phyloP scores from a whole-genome alignment of 2,888 invertebrate species.

The Morpho achilles region DNA sequence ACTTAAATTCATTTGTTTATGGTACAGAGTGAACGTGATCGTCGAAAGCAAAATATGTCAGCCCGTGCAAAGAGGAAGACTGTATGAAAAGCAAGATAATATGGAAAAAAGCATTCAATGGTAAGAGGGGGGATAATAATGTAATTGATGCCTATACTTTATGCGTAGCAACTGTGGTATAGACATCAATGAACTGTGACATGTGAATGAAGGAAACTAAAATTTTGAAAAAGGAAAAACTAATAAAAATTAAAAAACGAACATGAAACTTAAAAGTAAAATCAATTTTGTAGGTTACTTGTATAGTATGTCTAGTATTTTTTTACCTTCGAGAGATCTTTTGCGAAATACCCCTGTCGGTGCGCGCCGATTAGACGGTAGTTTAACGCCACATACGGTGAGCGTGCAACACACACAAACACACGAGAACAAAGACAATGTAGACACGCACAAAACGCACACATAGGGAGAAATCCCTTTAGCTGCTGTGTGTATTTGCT shows the following conservation, averaged over 20 bases:
- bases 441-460: slow-evolving; percentile 78
- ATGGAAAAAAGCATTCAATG: slow-evolving; percentile 68
- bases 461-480: slow-evolving; percentile 64
- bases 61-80: slow-evolving; percentile 76
- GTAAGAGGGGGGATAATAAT: slow-evolving; percentile 59
- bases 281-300: slow-evolving; percentile 56
- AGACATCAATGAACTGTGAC: slow-evolving; percentile 56
- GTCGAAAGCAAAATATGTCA: slow-evolving; percentile 69
- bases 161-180: slow-evolving; percentile 39
- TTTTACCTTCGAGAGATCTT: slow-evolving; percentile 97
- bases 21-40: slow-evolving; percentile 71
- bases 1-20: slow-evolving; percentile 59
- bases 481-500: slow-evolving; percentile 76
- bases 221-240: slow-evolving; percentile 46
- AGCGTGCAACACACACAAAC: slow-evolving; percentile 81
- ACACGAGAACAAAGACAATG: slow-evolving; percentile 79
- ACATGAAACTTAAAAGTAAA: slow-evolving; percentile 61
- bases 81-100: slow-evolving; percentile 69
- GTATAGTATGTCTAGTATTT: slow-evolving; percentile 65
- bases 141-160: slow-evolving; percentile 58
- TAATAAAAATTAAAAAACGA: slow-evolving; percentile 47
- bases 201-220: slow-evolving; percentile 50
- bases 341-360: slow-evolving; percentile 95
- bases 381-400: slow-evolving; percentile 78
- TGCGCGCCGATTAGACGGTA: slow-evolving; percentile 73